Percentiles rank a stretch among this genome's conserved stretches.
These are phyloP conservation scores for Dryocosmus kuriphilus DNA, from an alignment of 2,888 invertebrate species.

Conservation along the genomic window DNA sequence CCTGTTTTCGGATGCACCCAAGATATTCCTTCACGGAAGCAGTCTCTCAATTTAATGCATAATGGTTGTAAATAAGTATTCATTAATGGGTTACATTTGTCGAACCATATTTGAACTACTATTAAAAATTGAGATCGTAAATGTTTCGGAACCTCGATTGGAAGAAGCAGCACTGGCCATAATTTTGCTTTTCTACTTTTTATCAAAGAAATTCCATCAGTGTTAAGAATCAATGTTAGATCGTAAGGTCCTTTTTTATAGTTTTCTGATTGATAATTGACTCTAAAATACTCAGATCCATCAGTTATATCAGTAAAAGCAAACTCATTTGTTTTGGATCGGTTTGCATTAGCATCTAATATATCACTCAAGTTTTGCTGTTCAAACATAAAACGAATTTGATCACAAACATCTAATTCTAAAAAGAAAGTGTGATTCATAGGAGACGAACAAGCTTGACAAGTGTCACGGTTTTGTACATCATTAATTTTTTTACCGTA, in stretches of 20 bases:
- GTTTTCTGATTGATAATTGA: constrained; percentile 42
- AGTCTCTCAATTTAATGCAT: too few relatives aligned
- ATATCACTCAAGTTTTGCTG: background rate
- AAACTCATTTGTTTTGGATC: background rate
- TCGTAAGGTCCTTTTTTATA: constrained; percentile 29
- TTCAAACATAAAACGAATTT: background rate
- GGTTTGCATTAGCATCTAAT: background rate
- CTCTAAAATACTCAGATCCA: constrained; percentile 48
- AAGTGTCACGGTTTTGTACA: background rate
- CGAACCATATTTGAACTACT: too few relatives aligned
- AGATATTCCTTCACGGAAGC: too few relatives aligned
- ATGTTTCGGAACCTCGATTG: constrained; percentile 48
- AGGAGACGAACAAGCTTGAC: background rate
- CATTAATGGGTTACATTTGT: too few relatives aligned
- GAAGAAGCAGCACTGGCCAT: constrained; percentile 51
- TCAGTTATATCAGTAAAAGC: constrained; percentile 41
- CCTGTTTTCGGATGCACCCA: background rate
- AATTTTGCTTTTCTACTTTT: constrained; percentile 52
- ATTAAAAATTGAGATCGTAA: too few relatives aligned
- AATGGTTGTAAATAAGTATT: too few relatives aligned
- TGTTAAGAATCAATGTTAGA: constrained; percentile 48
- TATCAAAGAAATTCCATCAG: constrained; percentile 47
- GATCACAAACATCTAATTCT: background rate
- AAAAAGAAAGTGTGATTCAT: background rate
- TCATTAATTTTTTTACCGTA: background rate